Evolutionary conservation across 2,888 invertebrate species (phyloP), one percentile per base, ranked within the genome.

Genomic region (Candidula unifasciata): DNA sequence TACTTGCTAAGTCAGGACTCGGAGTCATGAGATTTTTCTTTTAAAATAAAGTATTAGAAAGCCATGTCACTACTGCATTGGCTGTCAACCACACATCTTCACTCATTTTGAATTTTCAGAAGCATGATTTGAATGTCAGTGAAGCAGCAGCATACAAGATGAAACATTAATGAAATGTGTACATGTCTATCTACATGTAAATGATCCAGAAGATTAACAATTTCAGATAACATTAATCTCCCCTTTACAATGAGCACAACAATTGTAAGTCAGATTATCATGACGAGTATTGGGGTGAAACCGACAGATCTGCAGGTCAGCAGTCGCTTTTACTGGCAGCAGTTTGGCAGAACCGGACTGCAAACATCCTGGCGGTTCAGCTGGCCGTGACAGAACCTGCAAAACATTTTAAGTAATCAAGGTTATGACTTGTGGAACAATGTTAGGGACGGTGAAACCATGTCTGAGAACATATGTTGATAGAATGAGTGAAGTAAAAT

Each of bases 221-320:
- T 52, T 18, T 85, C 66, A 85, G 44, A 92, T 88, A 30, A 92
- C 89, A 37, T 87, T 87, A 66, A 93, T 90, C 44, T 93, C 93
- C 37, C 93, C 93, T 87, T 91, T 91, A 87, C 92, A 93, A 27
- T 90, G 87, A 57, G 87, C 83, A 86, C 93, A 93, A 87, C 92
- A 92, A 87, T 92, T 90, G 78, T 92, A 85, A 2, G 92, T 93
- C 78, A 93, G 88, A 87, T 92, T 91, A 80, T 93, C 93, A 84
- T 90, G 91, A 68, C 89, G 88, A 30, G 89, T 88, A 24, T 87
- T 87, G 0, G 92, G 92, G 82, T 93, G 92, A 82, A 88, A 93
- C 37, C 93, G 86, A 69, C 27, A 88, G 84, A 77, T 83, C 80
- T 6, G 88, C 71, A 84, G 87, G 82, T 33, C 88, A 88, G 81